Conservation (phyloP, 2,888 invertebrate species). For the Nomada goodeniana region DNA sequence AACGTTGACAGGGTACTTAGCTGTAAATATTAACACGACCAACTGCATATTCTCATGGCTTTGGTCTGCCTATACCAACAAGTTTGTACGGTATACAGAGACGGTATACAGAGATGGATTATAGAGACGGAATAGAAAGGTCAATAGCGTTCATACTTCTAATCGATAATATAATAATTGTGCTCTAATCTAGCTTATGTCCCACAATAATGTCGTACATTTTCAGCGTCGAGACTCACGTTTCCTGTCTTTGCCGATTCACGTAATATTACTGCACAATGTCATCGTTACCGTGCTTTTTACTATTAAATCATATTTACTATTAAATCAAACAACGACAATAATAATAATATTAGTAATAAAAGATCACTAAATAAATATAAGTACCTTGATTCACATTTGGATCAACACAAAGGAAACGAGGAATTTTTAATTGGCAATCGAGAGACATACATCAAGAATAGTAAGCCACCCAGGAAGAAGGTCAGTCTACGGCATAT, state of each 20-base stretch:
- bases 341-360: too few relatives aligned
- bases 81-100: constrained; percentile 2
- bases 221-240: constrained; percentile 5
- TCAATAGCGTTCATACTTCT: constrained; percentile 54
- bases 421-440: too few relatives aligned
- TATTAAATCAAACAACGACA: too few relatives aligned
- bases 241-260: neutral
- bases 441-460: too few relatives aligned
- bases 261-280: neutral
- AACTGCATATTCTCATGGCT: constrained; percentile 49
- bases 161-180: constrained; percentile 58
- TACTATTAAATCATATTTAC: neutral
- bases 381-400: too few relatives aligned
- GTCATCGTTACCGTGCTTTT: neutral
- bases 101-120: constrained; percentile 6
- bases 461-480: too few relatives aligned
- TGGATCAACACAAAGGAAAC: too few relatives aligned
- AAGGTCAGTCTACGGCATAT: too few relatives aligned
- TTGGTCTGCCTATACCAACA: neutral
- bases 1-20: constrained; percentile 7
- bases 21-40: constrained; percentile 45
- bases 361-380: too few relatives aligned
- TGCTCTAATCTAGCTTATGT: constrained; percentile 41
- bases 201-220: constrained; percentile 1
- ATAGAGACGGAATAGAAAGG: constrained; percentile 41